Base-by-base conservation (phyloP, 1,140 invertebrate species). In the Drosophila nasuta region DNA sequence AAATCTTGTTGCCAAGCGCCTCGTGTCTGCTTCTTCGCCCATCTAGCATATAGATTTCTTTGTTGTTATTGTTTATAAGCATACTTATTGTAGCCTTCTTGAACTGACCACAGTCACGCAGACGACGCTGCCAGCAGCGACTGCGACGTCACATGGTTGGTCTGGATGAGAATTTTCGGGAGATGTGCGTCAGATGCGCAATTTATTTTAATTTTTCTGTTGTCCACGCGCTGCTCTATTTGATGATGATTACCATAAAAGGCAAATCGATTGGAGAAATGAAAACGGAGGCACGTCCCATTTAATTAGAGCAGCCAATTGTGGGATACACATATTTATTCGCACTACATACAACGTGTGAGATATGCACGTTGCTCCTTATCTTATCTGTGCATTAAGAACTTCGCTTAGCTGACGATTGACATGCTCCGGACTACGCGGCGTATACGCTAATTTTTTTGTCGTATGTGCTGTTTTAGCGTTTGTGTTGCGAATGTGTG, bases 71-170 rank as follows among this genome's bases (percentile, higher is more conserved):
- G 10, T 38, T 38, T 38, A 62, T 62, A 63, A 28, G 20, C 38
- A 52, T 45, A 33, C 30, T 52, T 69, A 49, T 69, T 64, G 15
- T 43, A 56, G 30, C n/a, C 33, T 13, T 30, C 41, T 78, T 49
- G 72, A 82, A 87, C 82, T 87, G 82, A 87, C 82, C 82, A 87
- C 63, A 80, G 82, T 88, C 82, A 87, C 80, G 82, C 68, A 56
- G 62, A 6, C 58, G 15, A 28, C 38, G 25, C 28, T 33, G 17
- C 20, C 17, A 15, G 1, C 25, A 7, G 13, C 49, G 70, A 17
- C 70, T 17, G 35, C 63, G 62, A 70, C 65, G 57, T 74, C 71
- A 74, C 71, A 74, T 74, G 71, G 6, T 68, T 49, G 48, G 48
- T 41, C 60, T 43, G 73, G 28, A 41, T 13, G 30, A 43, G 43